Evolutionary conservation across 2,888 invertebrate genomes (phyloP).

Genomic region (Elmis aenea): DNA sequence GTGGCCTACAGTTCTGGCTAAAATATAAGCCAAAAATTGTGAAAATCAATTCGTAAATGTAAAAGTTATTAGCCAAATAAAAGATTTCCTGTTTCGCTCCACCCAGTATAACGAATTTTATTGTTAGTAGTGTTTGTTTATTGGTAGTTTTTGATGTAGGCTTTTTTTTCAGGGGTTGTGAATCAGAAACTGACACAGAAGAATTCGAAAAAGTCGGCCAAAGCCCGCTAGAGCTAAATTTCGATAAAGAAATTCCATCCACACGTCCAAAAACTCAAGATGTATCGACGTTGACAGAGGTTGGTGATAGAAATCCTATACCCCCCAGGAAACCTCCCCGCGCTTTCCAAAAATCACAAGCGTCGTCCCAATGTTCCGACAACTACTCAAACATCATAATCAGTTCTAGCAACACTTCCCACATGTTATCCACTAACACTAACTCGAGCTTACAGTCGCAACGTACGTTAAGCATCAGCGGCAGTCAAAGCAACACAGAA

Average conservation of each 20-base stretch:
- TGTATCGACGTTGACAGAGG: conserved; percentile 57
- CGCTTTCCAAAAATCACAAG: conserved; percentile 36
- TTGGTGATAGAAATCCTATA: conserved; percentile 43
- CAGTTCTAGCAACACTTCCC: conserved; percentile 6
- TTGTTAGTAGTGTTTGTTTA: no score
- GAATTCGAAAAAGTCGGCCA: conserved; percentile 77
- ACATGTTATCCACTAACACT: conserved; percentile 3
- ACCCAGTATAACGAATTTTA: no score
- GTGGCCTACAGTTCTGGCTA: no score
- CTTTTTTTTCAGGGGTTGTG: conserved; percentile 76
- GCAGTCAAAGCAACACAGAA: conserved; percentile 38
- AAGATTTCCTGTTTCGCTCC: no score
- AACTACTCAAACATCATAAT: conserved; percentile 2
- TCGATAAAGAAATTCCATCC: conserved; percentile 46
- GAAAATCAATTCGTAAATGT: no score
- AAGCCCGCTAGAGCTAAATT: conserved; percentile 49
- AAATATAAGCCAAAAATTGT: no score
- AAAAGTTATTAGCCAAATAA: no score
- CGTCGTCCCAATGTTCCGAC: conserved; percentile 10
- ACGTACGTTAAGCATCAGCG: conserved; percentile 39
- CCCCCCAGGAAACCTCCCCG: conserved; percentile 49
- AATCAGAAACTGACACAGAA: conserved; percentile 76
- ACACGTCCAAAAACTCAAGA: conserved; percentile 50
- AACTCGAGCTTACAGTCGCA: conserved; percentile 34
- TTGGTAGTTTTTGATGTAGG: no score